Conservation (phyloP, 2,113 vertebrate species). For the Acinonyx jubatus region DNA sequence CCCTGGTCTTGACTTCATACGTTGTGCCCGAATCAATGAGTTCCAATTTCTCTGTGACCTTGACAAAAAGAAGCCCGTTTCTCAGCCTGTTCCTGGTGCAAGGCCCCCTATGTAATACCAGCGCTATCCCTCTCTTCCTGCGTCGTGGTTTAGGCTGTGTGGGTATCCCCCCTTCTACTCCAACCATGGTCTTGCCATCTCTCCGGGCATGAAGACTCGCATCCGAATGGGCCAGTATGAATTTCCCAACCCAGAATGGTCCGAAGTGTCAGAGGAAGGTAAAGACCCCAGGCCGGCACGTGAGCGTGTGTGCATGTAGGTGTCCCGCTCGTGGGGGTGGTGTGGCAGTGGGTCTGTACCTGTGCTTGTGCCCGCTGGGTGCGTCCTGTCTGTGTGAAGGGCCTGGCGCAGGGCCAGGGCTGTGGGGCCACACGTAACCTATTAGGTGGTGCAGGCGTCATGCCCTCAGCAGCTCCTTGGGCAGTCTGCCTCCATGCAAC, state of each 20-base stretch:
- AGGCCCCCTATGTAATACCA: background rate
- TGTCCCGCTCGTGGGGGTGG: accelerated
- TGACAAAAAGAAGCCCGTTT: background rate
- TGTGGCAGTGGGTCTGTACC: too few relatives aligned
- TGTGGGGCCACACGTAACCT: too few relatives aligned
- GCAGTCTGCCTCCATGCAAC: accelerated
- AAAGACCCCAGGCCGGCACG: accelerated
- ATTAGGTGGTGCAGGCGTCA: accelerated
- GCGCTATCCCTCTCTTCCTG: background rate
- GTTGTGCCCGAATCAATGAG: background rate
- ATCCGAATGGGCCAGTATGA: slow-evolving; percentile 98
- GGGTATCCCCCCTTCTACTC: slow-evolving; percentile 99
- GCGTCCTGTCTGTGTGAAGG: background rate
- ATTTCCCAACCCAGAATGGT: slow-evolving; percentile 98
- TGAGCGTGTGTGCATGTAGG: accelerated
- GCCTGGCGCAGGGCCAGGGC: background rate
- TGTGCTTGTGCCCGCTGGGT: background rate
- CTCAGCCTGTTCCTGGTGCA: background rate
- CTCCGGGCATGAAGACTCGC: slow-evolving; percentile 98
- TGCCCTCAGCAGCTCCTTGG: background rate
- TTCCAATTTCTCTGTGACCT: background rate
- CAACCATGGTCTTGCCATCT: slow-evolving; percentile 97
- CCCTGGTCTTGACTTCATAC: background rate
- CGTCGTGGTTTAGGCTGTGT: slow-evolving; percentile 88
- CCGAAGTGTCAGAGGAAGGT: slow-evolving; percentile 98